These are phyloP conservation scores for Nyleta sp. DNA, from an alignment of 2,888 invertebrate genomes.

Conservation along the genomic window DNA sequence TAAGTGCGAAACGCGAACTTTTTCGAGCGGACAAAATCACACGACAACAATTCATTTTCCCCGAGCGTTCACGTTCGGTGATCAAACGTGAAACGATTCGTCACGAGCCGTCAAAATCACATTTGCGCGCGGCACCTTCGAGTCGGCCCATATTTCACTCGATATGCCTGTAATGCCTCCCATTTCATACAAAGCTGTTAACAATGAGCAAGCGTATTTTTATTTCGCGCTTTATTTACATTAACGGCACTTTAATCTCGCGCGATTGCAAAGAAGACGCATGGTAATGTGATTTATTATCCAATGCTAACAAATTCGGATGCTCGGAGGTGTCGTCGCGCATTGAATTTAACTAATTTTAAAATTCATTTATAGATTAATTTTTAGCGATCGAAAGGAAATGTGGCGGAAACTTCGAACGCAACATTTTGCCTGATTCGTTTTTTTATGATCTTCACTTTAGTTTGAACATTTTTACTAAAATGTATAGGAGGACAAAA, in stretches of 20 bases:
- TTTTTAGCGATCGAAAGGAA: no score
- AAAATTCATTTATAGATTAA: conserved; percentile 22
- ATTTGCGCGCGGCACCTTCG: conserved; percentile 41
- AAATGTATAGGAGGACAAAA: no score
- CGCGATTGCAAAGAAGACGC: conserved; percentile 8
- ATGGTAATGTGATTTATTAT: conserved; percentile 35
- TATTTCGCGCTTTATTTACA: conserved; percentile 36
- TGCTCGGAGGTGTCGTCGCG: background rate
- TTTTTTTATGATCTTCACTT: no score
- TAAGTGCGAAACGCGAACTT: conserved; percentile 19
- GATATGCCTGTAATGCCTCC: conserved; percentile 8
- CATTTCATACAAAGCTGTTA: conserved; percentile 35
- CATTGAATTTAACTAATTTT: conserved; percentile 27
- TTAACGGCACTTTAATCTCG: conserved; percentile 35
- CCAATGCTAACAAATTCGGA: conserved; percentile 16
- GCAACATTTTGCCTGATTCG: no score
- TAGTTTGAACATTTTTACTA: no score
- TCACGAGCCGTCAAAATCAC: conserved; percentile 54
- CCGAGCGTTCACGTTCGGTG: conserved; percentile 36
- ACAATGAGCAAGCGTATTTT: conserved; percentile 42
- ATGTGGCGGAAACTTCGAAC: no score
- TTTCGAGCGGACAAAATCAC: conserved; percentile 31
- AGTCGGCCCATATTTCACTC: conserved; percentile 38
- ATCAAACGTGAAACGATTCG: conserved; percentile 46
- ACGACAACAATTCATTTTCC: conserved; percentile 44